These are phyloP conservation scores for Chloroceryle inda DNA, from an alignment of 2,797 vertebrate species.

Conservation along the genomic window DNA sequence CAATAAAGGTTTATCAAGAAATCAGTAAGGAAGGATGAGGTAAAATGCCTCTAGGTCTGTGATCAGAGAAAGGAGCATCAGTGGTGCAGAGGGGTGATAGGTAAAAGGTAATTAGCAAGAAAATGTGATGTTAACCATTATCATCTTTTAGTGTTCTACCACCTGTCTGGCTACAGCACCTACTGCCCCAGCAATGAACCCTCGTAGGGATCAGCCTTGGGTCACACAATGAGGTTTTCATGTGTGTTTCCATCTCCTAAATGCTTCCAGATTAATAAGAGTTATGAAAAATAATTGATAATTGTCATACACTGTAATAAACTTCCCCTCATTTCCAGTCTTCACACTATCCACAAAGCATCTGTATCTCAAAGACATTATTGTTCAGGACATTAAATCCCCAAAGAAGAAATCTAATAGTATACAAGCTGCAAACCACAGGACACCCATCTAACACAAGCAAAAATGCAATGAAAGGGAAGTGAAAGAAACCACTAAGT, in stretches of 20 bases:
- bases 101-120: not conserved
- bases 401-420: not conserved
- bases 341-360: not conserved
- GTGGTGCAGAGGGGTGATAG: not conserved
- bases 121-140: not conserved
- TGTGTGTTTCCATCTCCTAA: not conserved
- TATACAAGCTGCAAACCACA: not conserved
- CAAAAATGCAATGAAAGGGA: not conserved
- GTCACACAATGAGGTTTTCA: rapidly evolving
- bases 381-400: not conserved
- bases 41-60: not conserved
- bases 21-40: not conserved
- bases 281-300: not conserved
- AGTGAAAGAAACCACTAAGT: not conserved
- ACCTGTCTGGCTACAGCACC: not conserved
- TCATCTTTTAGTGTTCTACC: not conserved
- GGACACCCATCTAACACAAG: not conserved
- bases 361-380: not conserved
- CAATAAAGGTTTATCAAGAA: not conserved
- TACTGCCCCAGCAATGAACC: not conserved
- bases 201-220: not conserved
- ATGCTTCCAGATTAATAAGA: not conserved
- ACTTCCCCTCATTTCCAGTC: not conserved
- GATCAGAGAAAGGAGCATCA: not conserved
- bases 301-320: not conserved